These are phyloP conservation scores for Cryptocephalus primarius DNA, from an alignment of 2,888 invertebrate genomes.

Conservation along the genomic window DNA sequence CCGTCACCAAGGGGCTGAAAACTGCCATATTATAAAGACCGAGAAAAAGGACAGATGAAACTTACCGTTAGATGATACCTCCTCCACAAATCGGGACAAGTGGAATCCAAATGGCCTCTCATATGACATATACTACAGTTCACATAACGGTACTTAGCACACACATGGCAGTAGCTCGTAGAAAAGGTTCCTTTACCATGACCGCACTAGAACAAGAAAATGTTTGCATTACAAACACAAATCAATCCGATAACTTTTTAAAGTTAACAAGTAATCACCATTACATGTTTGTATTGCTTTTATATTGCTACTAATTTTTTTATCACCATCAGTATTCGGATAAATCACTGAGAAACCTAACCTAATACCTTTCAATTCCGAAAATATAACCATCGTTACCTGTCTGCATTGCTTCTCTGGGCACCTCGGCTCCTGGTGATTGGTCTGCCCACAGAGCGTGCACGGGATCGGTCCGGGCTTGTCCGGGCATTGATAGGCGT, in stretches of 20 bases:
- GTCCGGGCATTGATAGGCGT: constrained; percentile 45
- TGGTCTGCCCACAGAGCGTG: constrained; percentile 54
- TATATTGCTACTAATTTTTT: too few relatives aligned
- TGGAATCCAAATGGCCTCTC: constrained; percentile 47
- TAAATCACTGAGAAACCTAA: too few relatives aligned
- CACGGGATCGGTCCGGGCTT: constrained; percentile 42
- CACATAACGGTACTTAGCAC: constrained; percentile 40
- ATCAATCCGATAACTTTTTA: too few relatives aligned
- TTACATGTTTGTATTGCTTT: too few relatives aligned
- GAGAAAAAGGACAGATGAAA: too few relatives aligned
- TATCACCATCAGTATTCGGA: too few relatives aligned
- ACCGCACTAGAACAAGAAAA: constrained; percentile 50
- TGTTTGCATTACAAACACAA: not conserved
- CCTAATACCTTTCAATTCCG: too few relatives aligned
- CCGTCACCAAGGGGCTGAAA: too few relatives aligned
- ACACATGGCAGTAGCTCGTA: constrained; percentile 49
- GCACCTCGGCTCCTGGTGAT: constrained; percentile 56
- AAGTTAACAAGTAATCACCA: too few relatives aligned
- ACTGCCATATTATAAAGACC: too few relatives aligned
- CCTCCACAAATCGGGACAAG: constrained; percentile 67
- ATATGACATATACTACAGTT: constrained; percentile 52
- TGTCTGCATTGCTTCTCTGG: constrained; percentile 59
- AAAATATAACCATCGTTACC: too few relatives aligned
- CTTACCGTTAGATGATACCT: constrained; percentile 62
- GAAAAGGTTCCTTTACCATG: constrained; percentile 43